phyloP scores from a whole-genome alignment of 2,888 invertebrate genomes.

The Scaptomyza reducta region DNA sequence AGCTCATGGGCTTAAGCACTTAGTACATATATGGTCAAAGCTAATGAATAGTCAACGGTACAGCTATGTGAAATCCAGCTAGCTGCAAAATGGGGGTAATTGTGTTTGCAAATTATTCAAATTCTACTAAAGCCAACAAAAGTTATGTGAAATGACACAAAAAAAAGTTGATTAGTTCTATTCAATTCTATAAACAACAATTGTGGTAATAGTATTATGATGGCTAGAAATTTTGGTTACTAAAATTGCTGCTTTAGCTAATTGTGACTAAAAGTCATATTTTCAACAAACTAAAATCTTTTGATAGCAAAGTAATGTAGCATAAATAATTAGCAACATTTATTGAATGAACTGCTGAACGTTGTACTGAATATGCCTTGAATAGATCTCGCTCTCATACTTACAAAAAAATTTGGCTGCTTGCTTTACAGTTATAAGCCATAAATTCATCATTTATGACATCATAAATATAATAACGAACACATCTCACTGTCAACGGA shows the following conservation, averaged over 20 bases:
- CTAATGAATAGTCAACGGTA: constrained; percentile 19
- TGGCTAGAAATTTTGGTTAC: not conserved
- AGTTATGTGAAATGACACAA: not conserved
- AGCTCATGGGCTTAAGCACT: constrained; percentile 14
- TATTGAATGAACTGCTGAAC: not conserved
- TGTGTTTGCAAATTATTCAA: not conserved
- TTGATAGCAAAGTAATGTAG: too few relatives aligned
- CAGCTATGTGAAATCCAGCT: not conserved
- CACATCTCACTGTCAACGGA: not conserved
- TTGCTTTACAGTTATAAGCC: too few relatives aligned
- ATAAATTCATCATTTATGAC: not conserved
- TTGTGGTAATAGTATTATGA: not conserved
- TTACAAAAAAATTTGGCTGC: too few relatives aligned
- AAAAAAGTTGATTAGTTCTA: not conserved
- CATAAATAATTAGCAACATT: too few relatives aligned
- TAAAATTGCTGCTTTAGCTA: too few relatives aligned
- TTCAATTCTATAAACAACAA: not conserved
- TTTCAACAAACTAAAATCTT: too few relatives aligned
- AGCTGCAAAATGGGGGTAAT: constrained; percentile 4
- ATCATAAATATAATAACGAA: not conserved
- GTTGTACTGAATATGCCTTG: not conserved
- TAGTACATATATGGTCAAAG: constrained; percentile 4
- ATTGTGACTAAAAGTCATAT: too few relatives aligned
- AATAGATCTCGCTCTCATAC: not conserved
- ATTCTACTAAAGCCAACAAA: constrained; percentile 1